A percentile compares a stretch with the other conserved stretches of the same genome.
phyloP scores from a whole-genome alignment of 2,797 vertebrate genomes.

The Perodicticus potto region DNA sequence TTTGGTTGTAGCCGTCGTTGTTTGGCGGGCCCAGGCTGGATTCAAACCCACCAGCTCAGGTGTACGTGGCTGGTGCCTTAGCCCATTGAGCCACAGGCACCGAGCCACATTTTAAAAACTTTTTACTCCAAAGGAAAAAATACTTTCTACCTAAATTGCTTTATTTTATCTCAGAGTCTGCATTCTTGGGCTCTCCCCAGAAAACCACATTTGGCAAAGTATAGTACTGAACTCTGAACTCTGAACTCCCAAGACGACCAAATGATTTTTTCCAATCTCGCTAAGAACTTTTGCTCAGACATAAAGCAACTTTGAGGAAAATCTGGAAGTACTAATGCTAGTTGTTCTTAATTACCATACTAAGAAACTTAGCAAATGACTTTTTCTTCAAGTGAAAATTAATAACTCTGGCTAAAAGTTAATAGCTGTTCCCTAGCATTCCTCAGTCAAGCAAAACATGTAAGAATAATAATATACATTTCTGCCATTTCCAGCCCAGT shows the following conservation, averaged over 20 bases:
- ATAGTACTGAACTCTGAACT: conserved; percentile 6
- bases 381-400: conserved; percentile 30
- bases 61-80: no score
- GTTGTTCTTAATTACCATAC: conserved; percentile 24
- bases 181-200: neutral
- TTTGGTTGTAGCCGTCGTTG: no score
- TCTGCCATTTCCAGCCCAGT: neutral
- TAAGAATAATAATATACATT: neutral
- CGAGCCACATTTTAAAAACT: neutral
- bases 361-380: conserved; percentile 12
- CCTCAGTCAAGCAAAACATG: neutral
- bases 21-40: no score
- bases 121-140: neutral
- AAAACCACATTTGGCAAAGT: neutral
- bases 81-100: no score
- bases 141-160: conserved; percentile 34
- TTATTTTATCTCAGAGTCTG: neutral
- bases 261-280: neutral
- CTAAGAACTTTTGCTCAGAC: neutral
- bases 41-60: no score
- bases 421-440: neutral
- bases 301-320: neutral
- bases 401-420: conserved; percentile 35
- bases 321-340: neutral
- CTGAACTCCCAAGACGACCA: neutral